phyloP scores from a whole-genome alignment of 2,888 invertebrate genomes.

The Stenodera caucasica region DNA sequence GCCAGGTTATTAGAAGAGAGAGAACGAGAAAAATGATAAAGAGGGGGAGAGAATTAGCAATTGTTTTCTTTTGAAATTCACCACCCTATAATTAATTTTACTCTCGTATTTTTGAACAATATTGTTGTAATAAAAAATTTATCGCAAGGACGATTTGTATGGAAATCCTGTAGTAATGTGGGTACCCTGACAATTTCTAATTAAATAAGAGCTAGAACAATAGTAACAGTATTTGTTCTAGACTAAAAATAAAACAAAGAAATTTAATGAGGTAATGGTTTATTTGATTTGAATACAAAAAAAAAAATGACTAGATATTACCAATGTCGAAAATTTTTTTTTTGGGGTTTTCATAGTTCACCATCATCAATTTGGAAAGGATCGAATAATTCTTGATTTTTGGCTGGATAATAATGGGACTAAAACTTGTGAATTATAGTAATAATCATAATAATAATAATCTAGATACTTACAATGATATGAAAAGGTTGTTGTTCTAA shows the following conservation, averaged over 20 bases:
- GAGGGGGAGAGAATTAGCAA: too few relatives aligned
- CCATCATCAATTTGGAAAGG: conserved; percentile 27
- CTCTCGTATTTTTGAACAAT: neutral
- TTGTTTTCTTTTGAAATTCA: too few relatives aligned
- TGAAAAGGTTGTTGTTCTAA: conserved; percentile 36
- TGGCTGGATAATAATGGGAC: conserved; percentile 22
- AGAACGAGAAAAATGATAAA: too few relatives aligned
- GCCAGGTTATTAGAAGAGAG: too few relatives aligned
- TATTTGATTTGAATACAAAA: conserved; percentile 15
- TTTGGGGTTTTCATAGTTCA: conserved; percentile 16
- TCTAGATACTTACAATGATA: conserved; percentile 23
- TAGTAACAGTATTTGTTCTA: neutral
- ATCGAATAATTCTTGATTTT: conserved; percentile 27
- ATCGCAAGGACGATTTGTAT: conserved; percentile 25
- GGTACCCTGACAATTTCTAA: conserved; percentile 25
- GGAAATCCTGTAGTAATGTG: conserved; percentile 24
- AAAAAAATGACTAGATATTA: conserved; percentile 19
- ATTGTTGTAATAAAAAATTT: conserved; percentile 13
- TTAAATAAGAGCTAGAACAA: conserved; percentile 18
- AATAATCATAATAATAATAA: conserved; percentile 3
- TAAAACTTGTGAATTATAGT: conserved; percentile 14
- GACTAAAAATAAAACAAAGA: neutral
- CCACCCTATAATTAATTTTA: too few relatives aligned
- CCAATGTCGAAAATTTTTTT: conserved; percentile 4
- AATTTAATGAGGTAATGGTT: conserved; percentile 8